phyloP scores from a whole-genome alignment of 2,797 vertebrate species.

The Muscicapa striata region DNA sequence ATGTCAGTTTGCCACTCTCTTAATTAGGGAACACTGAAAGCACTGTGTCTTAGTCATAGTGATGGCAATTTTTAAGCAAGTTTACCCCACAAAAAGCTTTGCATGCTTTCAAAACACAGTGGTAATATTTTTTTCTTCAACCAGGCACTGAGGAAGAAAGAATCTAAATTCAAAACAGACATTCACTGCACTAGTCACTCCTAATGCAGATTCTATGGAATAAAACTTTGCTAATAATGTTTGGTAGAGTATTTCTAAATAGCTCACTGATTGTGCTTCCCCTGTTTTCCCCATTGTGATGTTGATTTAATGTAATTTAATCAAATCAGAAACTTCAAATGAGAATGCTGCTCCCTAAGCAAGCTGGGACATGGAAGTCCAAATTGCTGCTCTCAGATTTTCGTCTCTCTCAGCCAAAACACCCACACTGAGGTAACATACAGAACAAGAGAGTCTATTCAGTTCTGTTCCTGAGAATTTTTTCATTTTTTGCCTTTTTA shows the following conservation, averaged over 20 bases:
- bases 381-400: background rate
- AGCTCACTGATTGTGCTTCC: background rate
- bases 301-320: constrained; percentile 9
- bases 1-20: background rate
- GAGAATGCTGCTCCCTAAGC: background rate
- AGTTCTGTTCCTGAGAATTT: background rate
- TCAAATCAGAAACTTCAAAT: constrained; percentile 21
- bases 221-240: background rate
- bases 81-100: background rate
- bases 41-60: background rate
- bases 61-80: background rate
- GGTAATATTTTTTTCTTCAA: background rate
- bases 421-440: background rate
- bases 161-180: background rate
- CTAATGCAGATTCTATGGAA: background rate
- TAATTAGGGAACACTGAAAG: background rate
- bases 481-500: background rate
- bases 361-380: background rate
- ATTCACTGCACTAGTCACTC: background rate
- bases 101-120: background rate
- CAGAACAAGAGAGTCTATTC: background rate
- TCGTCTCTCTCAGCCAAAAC: background rate
- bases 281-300: background rate
- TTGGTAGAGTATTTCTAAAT: background rate
- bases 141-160: background rate